A percentile compares a stretch with the other conserved stretches of the same genome.
phyloP scores from a whole-genome alignment of 2,113 vertebrate species.

The Austrofundulus limnaeus region DNA sequence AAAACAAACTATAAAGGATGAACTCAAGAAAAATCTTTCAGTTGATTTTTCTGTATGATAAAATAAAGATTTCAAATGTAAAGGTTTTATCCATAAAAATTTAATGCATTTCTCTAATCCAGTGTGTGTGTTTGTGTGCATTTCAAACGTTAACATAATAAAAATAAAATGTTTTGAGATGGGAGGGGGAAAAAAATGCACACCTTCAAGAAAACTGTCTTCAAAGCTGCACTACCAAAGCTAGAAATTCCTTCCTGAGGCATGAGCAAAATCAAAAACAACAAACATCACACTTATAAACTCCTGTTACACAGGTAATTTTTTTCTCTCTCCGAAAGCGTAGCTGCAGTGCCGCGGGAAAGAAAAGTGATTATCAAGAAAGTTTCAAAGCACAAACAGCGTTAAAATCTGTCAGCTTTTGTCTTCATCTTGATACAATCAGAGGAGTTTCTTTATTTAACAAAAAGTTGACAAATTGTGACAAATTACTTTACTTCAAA shows the following conservation, averaged over 20 bases:
- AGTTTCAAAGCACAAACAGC: conserved; percentile 51
- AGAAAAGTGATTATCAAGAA: conserved; percentile 48
- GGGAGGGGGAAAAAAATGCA: conserved; percentile 54
- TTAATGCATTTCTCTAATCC: conserved; percentile 50
- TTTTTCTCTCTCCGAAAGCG: conserved; percentile 53
- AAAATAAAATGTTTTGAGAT: conserved; percentile 67
- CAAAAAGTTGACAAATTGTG: conserved; percentile 49
- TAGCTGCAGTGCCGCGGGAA: conserved; percentile 34
- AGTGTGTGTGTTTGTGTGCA: conserved; percentile 18
- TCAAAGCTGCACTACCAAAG: conserved; percentile 72
- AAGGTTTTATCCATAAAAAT: conserved; percentile 21
- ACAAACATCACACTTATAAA: conserved; percentile 67
- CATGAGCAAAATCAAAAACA: conserved; percentile 66
- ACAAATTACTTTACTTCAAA: conserved; percentile 43
- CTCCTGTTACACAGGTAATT: conserved; percentile 63
- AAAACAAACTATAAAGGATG: not conserved
- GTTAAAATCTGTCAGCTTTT: conserved; percentile 31
- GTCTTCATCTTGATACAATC: conserved; percentile 33
- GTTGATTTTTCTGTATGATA: conserved; percentile 16
- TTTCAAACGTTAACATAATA: conserved; percentile 53
- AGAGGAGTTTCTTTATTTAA: conserved; percentile 14
- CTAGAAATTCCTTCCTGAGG: conserved; percentile 62
- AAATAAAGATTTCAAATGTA: conserved; percentile 31
- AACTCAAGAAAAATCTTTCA: not conserved
- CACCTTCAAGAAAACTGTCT: conserved; percentile 70